These are phyloP conservation scores for Phorcus lineatus DNA, from an alignment of 2,888 invertebrate species.

Conservation along the genomic window DNA sequence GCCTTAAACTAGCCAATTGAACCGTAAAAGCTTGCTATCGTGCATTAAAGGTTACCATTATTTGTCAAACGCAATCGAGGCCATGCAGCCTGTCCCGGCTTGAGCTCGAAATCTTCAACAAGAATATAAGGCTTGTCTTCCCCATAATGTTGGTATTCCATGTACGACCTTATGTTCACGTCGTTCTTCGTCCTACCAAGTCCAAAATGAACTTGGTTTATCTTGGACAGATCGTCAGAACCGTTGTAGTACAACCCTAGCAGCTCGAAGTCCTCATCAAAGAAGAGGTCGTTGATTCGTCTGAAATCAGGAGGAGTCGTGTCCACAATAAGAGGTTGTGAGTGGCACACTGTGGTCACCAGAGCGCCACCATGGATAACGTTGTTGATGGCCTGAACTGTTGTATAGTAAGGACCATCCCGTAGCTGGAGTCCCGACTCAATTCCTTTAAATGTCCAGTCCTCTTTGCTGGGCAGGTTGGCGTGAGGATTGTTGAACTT, in stretches of 20 bases:
- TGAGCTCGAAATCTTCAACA: constrained; percentile 35
- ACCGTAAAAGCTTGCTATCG: too few species aligned
- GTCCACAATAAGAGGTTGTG: constrained; percentile 55
- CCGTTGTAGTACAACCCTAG: constrained; percentile 56
- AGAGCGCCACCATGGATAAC: constrained; percentile 56
- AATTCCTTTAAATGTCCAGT: constrained; percentile 46
- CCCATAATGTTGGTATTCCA: neutral
- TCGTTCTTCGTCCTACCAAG: constrained; percentile 59
- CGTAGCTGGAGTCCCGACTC: constrained; percentile 19
- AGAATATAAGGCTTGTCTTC: constrained; percentile 24
- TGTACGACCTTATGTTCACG: constrained; percentile 47
- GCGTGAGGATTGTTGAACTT: constrained; percentile 43
- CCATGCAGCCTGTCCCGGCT: constrained; percentile 39
- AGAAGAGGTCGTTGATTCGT: constrained; percentile 51
- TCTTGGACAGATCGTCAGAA: constrained; percentile 46
- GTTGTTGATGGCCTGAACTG: constrained; percentile 41
- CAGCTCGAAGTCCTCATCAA: constrained; percentile 58
- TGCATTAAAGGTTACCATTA: constrained; percentile 31
- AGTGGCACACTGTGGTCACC: constrained; percentile 61
- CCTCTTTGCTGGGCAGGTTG: constrained; percentile 32
- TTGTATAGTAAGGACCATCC: constrained; percentile 29
- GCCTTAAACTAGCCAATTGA: too few species aligned
- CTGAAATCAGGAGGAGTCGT: constrained; percentile 54
- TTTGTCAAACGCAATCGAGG: constrained; percentile 35
- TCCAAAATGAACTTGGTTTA: constrained; percentile 56